Base-by-base conservation (phyloP, 2,888 invertebrate genomes). In the Drosophila differens region DNA sequence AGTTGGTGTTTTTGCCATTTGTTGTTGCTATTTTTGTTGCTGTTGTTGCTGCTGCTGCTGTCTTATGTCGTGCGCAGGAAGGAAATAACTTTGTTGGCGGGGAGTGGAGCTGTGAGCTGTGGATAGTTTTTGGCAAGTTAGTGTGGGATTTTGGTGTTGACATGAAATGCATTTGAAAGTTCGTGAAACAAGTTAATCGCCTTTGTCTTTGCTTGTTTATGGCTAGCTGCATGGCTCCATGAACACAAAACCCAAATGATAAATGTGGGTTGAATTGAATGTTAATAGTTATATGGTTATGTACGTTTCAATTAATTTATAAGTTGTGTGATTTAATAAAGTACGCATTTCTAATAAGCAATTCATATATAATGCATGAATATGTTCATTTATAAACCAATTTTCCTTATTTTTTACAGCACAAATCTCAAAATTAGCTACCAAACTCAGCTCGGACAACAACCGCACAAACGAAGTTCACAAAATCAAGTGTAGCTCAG, bases 161-260 rank as follows among this genome's bases (percentile, higher is more conserved):
- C 81, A 75, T 62, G 69, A 75, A 79, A 66, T 85, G 89, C 84
- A 82, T 82, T 86, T 85, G 82, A 89, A 89, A 89, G 82, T 89
- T 84, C 74, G 74, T 72, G 71, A 72, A 85, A 84, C 84, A 86
- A 89, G 86, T 86, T 85, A 89, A 89, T 88, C 86, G 79, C 54
- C 75, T 71, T 74, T 76, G 81, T 74, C 71, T 73, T 57, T 44
- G 57, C 41, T 59, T 53, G 61, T 44, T 70, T 57, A 70, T 77
- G 54, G 67, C 61, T 44, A 63, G 64, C 61, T 69, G 54, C 79
- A 61, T 74, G 63, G 30, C n/a, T n/a, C 59, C 54, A 66, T 64
- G 32, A 44, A 70, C 41, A 67, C 67, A 76, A 74, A 71, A 68
- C 47, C 57, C 72, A 76, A 59, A 53, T 39, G 75, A 60, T 65